phyloP scores from a whole-genome alignment of 2,797 vertebrate species.

The Sebastes dallii region DNA sequence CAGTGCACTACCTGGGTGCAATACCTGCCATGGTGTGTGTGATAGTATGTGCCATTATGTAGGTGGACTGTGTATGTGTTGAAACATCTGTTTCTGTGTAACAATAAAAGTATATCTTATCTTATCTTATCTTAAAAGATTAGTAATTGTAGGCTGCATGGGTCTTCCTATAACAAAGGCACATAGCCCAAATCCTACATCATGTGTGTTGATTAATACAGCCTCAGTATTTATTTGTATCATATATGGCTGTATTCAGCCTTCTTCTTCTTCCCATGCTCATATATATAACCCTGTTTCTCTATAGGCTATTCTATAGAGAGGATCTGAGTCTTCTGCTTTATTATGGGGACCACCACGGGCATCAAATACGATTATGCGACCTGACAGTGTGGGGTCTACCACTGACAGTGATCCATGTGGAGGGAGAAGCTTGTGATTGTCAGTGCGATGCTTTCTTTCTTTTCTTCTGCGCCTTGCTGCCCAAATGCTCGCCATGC shows the following conservation, averaged over 20 bases:
- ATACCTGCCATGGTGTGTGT: too few relatives aligned
- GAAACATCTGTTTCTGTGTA: too few relatives aligned
- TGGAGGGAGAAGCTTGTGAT: slow-evolving; percentile 73
- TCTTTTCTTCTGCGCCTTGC: slow-evolving; percentile 44
- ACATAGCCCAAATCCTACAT: background rate
- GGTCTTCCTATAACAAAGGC: background rate
- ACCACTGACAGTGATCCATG: slow-evolving; percentile 71
- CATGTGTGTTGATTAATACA: background rate
- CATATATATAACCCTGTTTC: slow-evolving; percentile 21
- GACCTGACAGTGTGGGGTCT: slow-evolving; percentile 77
- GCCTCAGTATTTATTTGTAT: background rate
- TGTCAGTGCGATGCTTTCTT: slow-evolving; percentile 68
- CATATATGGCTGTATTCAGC: background rate
- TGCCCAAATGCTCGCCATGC: slow-evolving; percentile 57
- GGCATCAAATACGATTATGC: slow-evolving; percentile 70
- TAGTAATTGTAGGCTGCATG: background rate
- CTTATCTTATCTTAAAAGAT: background rate
- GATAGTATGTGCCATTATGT: too few relatives aligned
- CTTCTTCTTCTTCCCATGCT: background rate
- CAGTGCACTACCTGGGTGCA: too few relatives aligned
- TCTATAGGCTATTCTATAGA: background rate
- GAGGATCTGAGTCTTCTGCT: slow-evolving; percentile 38
- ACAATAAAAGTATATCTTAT: too few relatives aligned
- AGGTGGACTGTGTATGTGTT: too few relatives aligned
- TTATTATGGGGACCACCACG: slow-evolving; percentile 58